Evolutionary conservation across 2,797 vertebrate species (phyloP).

Genomic region (Scleropages formosus): DNA sequence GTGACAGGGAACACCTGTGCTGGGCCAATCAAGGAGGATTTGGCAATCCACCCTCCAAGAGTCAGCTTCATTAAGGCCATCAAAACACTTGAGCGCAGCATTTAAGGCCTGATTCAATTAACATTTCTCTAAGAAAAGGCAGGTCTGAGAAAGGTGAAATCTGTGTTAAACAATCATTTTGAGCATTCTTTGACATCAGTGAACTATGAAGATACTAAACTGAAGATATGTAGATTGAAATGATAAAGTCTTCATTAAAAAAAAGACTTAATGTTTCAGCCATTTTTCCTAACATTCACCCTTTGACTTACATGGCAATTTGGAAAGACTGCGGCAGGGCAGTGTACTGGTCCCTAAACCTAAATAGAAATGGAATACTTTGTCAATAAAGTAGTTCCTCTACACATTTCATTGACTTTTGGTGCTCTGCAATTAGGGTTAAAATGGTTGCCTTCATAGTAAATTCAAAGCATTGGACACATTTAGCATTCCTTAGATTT

Average conservation of each 20-base stretch:
- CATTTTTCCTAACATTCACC: too few relatives aligned
- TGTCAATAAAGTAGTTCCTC: too few relatives aligned
- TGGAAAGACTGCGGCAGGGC: too few relatives aligned
- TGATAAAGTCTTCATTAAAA: background rate
- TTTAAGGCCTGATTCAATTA: constrained; percentile 55
- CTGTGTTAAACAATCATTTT: constrained; percentile 14
- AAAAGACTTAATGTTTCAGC: background rate
- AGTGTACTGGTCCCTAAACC: too few relatives aligned
- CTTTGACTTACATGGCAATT: too few relatives aligned
- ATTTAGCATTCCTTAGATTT: too few relatives aligned
- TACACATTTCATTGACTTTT: too few relatives aligned
- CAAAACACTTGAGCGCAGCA: constrained; percentile 48
- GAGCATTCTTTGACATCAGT: constrained; percentile 2
- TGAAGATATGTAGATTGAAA: background rate
- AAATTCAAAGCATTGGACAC: too few relatives aligned
- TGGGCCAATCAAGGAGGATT: constrained; percentile 37
- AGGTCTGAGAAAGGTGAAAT: constrained; percentile 32
- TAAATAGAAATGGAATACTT: too few relatives aligned
- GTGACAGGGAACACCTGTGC: constrained; percentile 56
- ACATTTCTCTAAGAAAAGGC: constrained; percentile 47
- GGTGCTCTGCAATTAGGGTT: too few relatives aligned
- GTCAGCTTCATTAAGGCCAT: constrained; percentile 51
- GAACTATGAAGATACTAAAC: background rate
- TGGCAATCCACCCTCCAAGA: constrained; percentile 35
- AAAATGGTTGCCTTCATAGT: too few relatives aligned